phyloP scores from a whole-genome alignment of 1,140 invertebrate genomes.

The Meloidogyne floridensis region DNA sequence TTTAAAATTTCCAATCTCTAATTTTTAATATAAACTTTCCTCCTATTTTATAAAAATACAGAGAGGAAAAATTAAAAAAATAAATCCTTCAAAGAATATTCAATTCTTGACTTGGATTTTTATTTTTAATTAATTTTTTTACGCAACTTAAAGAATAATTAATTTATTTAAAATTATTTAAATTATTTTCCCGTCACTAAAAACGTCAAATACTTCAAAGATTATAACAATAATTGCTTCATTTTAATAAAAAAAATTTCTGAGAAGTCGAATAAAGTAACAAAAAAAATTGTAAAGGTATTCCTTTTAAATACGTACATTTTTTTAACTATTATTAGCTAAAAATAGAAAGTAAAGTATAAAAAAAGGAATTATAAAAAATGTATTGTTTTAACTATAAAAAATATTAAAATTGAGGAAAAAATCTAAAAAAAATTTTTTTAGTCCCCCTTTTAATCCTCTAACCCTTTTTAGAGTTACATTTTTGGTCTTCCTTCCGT shows the following conservation, averaged over 20 bases:
- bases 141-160: too few species aligned
- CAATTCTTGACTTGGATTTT: too few species aligned
- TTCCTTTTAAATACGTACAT: conserved; percentile 2
- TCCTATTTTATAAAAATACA: too few species aligned
- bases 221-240: too few species aligned
- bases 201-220: not conserved
- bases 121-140: too few species aligned
- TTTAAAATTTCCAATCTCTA: too few species aligned
- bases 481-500: not conserved
- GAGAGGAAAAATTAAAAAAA: too few species aligned
- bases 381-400: not conserved
- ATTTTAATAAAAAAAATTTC: not conserved
- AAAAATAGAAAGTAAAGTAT: not conserved
- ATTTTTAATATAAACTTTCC: too few species aligned
- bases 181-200: not conserved
- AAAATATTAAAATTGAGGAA: not conserved
- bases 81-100: too few species aligned
- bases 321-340: not conserved
- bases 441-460: not conserved
- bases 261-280: not conserved
- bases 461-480: not conserved
- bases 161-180: not conserved
- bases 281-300: not conserved
- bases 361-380: not conserved
- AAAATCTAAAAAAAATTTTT: not conserved